Conservation (phyloP, 2,113 vertebrate genomes). For the Agapornis roseicollis region DNA sequence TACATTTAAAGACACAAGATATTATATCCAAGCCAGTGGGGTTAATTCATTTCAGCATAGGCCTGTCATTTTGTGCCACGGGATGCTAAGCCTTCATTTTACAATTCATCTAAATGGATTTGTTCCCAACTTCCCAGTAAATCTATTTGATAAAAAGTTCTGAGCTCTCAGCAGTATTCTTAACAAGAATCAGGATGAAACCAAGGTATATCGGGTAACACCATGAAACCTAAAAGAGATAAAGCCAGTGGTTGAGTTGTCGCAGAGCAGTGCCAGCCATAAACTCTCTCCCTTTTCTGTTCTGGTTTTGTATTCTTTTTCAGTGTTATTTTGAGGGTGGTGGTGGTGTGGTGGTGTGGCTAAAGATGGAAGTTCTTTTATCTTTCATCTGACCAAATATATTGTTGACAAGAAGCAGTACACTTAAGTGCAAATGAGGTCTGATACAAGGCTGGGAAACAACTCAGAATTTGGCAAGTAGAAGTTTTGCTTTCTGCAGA, state of each 20-base stretch:
- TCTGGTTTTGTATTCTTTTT: not conserved
- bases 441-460: not conserved
- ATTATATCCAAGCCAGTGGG: constrained; percentile 19
- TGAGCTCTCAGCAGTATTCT: constrained; percentile 25
- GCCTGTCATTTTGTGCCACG: constrained; percentile 22
- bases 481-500: not conserved
- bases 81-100: constrained; percentile 41
- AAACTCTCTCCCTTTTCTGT: not conserved
- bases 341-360: not conserved
- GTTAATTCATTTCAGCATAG: constrained; percentile 50
- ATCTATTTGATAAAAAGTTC: constrained; percentile 22
- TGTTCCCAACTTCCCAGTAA: constrained; percentile 2
- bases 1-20: constrained; percentile 19
- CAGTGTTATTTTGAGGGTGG: not conserved
- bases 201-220: not conserved
- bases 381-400: not conserved
- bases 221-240: not conserved
- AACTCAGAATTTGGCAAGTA: not conserved
- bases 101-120: constrained; percentile 52
- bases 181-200: not conserved
- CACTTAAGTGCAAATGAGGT: not conserved
- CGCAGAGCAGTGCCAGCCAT: not conserved
- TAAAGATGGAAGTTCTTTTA: not conserved
- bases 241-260: not conserved
- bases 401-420: not conserved